Percentiles rank a stretch among this genome's conserved stretches.
phyloP scores from a whole-genome alignment of 2,113 vertebrate species.

The human (Homo sapiens) region DNA sequence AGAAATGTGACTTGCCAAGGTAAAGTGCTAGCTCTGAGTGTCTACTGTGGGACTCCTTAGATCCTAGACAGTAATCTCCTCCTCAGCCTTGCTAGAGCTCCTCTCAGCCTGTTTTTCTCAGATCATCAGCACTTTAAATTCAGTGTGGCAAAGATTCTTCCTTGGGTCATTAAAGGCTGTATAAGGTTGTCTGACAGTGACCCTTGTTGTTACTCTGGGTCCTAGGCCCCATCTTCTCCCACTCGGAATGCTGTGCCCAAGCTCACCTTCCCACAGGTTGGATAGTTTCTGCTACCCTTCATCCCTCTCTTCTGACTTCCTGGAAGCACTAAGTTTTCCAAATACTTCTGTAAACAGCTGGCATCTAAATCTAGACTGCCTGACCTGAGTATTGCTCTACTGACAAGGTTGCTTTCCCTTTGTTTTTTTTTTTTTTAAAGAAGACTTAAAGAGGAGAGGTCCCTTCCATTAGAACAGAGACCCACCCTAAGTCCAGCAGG shows the following conservation, averaged over 20 bases:
- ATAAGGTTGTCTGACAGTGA: background rate
- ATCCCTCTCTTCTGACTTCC: background rate
- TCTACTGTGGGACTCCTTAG: background rate
- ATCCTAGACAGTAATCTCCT: background rate
- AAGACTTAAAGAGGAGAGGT: no score
- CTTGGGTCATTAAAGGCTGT: background rate
- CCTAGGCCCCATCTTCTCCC: background rate
- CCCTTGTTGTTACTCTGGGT: background rate
- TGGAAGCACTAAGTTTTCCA: background rate
- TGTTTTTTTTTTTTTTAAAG: no score
- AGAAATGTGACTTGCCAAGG: slow-evolving; percentile 19
- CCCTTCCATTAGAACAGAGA: background rate
- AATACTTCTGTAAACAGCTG: background rate
- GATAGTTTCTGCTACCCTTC: background rate
- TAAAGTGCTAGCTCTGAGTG: background rate
- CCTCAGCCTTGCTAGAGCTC: background rate
- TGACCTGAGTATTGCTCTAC: background rate
- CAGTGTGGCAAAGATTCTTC: background rate
- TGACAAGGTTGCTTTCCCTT: background rate
- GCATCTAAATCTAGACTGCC: background rate
- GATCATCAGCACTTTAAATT: background rate
- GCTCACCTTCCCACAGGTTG: background rate
- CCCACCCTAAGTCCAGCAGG: background rate
- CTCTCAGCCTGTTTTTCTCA: background rate
- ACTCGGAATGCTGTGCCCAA: no score